A percentile compares a stretch with the other conserved stretches of the same genome.
Conservation (phyloP, 2,113 vertebrate species). For the Ancistrus triradiatus region DNA sequence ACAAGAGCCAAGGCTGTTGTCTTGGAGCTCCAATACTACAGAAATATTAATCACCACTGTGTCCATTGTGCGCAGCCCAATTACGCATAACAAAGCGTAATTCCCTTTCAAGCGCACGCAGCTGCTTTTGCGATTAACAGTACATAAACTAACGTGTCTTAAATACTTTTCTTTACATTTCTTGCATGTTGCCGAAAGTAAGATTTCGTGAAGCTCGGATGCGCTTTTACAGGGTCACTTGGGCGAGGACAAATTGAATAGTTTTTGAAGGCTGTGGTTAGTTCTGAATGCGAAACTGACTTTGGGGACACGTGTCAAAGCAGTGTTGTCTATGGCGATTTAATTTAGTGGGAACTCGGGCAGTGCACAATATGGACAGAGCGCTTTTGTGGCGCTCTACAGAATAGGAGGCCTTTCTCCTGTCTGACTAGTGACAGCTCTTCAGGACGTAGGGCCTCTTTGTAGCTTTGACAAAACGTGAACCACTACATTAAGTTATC, state of each 20-base stretch:
- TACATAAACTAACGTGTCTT: too few species aligned
- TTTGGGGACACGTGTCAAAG: constrained; percentile 37
- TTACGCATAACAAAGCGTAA: constrained; percentile 98
- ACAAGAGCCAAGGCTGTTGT: too few species aligned
- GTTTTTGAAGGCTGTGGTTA: too few species aligned
- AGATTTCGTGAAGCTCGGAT: too few species aligned
- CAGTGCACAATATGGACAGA: constrained; percentile 45
- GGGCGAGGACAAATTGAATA: too few species aligned
- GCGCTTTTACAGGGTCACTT: constrained; percentile 19
- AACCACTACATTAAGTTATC: constrained; percentile 43
- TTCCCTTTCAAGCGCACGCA: constrained; percentile 92
- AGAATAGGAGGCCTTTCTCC: constrained; percentile 31
- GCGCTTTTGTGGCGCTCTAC: constrained; percentile 43
- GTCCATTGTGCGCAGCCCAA: constrained; percentile 48
- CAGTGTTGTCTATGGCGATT: constrained; percentile 37
- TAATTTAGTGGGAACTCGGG: constrained; percentile 41
- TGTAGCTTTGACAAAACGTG: too few species aligned
- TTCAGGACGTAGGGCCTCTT: constrained; percentile 41
- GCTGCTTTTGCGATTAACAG: constrained; percentile 93
- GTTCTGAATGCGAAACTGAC: constrained; percentile 26
- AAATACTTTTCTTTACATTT: too few species aligned
- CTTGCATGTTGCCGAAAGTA: too few species aligned
- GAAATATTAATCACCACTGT: constrained; percentile 13
- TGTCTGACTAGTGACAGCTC: constrained; percentile 51
- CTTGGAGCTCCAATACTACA: constrained; percentile 13